Conservation (phyloP, 2,888 invertebrate genomes). For the Ernsta delagoae region DNA sequence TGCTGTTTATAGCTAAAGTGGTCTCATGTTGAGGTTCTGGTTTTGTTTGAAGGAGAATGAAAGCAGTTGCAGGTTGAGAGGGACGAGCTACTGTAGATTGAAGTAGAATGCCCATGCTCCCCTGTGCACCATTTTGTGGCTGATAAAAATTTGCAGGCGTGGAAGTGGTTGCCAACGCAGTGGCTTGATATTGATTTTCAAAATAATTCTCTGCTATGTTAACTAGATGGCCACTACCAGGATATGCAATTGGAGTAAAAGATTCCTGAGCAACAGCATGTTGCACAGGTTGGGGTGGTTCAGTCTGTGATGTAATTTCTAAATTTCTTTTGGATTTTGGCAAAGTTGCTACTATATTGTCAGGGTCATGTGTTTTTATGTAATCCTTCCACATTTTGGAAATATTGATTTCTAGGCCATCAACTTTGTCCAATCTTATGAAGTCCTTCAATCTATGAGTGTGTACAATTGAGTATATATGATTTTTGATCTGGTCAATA, state of each 20-base stretch:
- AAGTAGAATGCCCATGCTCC: slow-evolving; percentile 73
- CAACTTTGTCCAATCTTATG: slow-evolving; percentile 81
- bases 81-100: slow-evolving; percentile 68
- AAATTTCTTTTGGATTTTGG: slow-evolving; percentile 75
- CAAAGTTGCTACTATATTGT: slow-evolving; percentile 78
- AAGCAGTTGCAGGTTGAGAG: slow-evolving; percentile 70
- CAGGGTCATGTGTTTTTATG: slow-evolving; percentile 82
- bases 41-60: slow-evolving; percentile 75
- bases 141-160: slow-evolving; percentile 76
- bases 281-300: slow-evolving; percentile 49
- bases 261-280: slow-evolving; percentile 62
- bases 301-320: slow-evolving; percentile 58
- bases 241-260: slow-evolving; percentile 69
- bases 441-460: slow-evolving; percentile 81
- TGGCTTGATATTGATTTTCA: slow-evolving; percentile 77
- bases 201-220: slow-evolving; percentile 82
- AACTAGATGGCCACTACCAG: slow-evolving; percentile 77
- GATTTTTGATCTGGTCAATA: slow-evolving; percentile 82
- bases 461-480: slow-evolving; percentile 81
- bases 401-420: slow-evolving; percentile 83
- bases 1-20: slow-evolving; percentile 61
- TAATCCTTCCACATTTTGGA: slow-evolving; percentile 86
- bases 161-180: slow-evolving; percentile 58
- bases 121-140: slow-evolving; percentile 68
- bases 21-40: slow-evolving; percentile 67